Evolutionary conservation across 1,140 invertebrate species (phyloP).

Genomic region (Cotesia chilonis): DNA sequence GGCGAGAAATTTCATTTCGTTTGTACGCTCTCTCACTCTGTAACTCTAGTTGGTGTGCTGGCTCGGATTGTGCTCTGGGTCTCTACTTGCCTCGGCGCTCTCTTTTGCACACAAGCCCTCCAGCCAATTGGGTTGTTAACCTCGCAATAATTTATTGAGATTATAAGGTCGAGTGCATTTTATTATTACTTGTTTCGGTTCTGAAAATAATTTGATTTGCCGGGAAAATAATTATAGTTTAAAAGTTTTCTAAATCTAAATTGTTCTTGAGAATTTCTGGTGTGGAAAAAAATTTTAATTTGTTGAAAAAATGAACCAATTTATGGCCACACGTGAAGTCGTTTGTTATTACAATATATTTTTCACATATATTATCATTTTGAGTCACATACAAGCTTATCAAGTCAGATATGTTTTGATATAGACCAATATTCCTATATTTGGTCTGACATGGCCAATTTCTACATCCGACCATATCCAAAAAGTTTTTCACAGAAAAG

Average conservation of each 20-base stretch:
- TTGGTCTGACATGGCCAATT: too few species aligned
- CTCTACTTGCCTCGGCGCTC: not conserved
- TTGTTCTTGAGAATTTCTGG: too few species aligned
- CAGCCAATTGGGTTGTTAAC: slow-evolving; percentile 16
- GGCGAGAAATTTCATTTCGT: slow-evolving; percentile 36
- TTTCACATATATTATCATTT: too few species aligned
- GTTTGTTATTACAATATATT: too few species aligned
- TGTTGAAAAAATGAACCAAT: too few species aligned
- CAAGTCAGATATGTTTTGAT: too few species aligned
- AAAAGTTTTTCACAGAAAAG: too few species aligned
- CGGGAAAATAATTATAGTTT: not conserved
- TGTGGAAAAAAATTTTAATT: too few species aligned
- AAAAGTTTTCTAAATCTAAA: not conserved
- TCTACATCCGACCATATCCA: too few species aligned
- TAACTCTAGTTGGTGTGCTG: not conserved
- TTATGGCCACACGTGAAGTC: too few species aligned
- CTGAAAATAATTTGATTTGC: slow-evolving; percentile 9
- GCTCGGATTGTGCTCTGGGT: not conserved
- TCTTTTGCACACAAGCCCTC: not conserved
- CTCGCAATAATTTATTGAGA: slow-evolving; percentile 18
- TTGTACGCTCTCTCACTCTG: slow-evolving; percentile 7
- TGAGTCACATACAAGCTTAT: too few species aligned
- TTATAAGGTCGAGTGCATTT: slow-evolving; percentile 17
- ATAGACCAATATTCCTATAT: too few species aligned
- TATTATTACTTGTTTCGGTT: slow-evolving; percentile 3